Evolutionary conservation across 2,113 vertebrate species (phyloP), one percentile per base, ranked within the genome.

Genomic region (Plecotus auritus): DNA sequence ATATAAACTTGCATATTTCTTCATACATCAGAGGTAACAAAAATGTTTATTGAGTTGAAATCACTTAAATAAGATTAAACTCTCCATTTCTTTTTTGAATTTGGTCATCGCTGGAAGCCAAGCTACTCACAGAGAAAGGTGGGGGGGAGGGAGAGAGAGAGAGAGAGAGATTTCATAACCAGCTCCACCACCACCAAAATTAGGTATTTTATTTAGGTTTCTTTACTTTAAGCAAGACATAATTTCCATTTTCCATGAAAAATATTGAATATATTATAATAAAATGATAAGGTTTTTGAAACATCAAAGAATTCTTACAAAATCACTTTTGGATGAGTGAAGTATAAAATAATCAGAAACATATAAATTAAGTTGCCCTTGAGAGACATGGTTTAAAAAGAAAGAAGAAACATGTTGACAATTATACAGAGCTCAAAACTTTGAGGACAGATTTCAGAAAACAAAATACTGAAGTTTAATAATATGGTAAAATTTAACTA

Each of bases 261-360:
- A 77, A 67, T 28, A 3, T 88, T 94, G 76, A 94, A 70, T 93
- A 64, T 72, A 66, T 90, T 93, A 69, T 90, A 90, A 91, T 67
- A 80, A 96, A 96, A 83, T 0, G 49, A 92, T 95, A 93, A 96
- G 23, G 10, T 17, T 88, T 95, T 90, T 37, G 66, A n/a, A 30
- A 96, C 88, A 88, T 95, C 85, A 97, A 96, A 97, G 81, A 85
- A 64, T 70, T 90, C 42, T 85, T 94, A 49, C 51, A 90, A 85
- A 93, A 95, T 90, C 87, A 28, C 45, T 87, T 92, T 82, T 85
- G 45, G 37, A 69, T 92, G 47, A 94, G 47, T 72, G 95, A 86
- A 93, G 28, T 81, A 74, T 80, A 85, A 85, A 96, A 85, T 66
- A 94, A 96, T 91, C 47, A 86, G 45, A 95, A 87, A 88, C 74